Percentiles rank a stretch among this genome's conserved stretches.
phyloP scores from a whole-genome alignment of 2,888 invertebrate species.

The Pammene fasciana region DNA sequence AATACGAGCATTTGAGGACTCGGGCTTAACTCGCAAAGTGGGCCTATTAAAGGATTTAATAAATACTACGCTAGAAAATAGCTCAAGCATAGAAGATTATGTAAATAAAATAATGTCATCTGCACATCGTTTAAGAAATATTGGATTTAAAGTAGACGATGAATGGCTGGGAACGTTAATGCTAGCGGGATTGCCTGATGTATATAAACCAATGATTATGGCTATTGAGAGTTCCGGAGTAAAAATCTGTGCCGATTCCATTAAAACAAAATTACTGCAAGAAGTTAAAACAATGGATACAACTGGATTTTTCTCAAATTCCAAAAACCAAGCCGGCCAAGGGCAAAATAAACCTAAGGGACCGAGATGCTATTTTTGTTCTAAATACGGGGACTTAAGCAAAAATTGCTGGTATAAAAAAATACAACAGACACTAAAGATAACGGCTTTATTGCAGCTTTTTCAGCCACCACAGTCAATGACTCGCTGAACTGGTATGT shows the following conservation, averaged over 20 bases:
- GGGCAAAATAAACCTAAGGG: slow-evolving; percentile 11
- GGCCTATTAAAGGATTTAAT: slow-evolving; percentile 2
- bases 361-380: slow-evolving; percentile 24
- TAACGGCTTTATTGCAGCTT: slow-evolving; percentile 21
- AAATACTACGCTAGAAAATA: not conserved
- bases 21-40: slow-evolving; percentile 15
- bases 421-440: not conserved
- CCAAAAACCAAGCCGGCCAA: not conserved
- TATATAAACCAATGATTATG: slow-evolving; percentile 13
- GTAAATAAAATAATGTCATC: slow-evolving; percentile 2
- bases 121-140: slow-evolving; percentile 1
- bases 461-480: slow-evolving; percentile 11
- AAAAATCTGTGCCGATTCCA: slow-evolving; percentile 12
- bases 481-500: slow-evolving; percentile 50
- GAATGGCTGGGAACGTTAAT: slow-evolving; percentile 6
- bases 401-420: slow-evolving; percentile 29
- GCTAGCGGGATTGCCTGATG: slow-evolving; percentile 6
- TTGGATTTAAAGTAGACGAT: slow-evolving; percentile 15
- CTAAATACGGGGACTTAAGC: slow-evolving; percentile 14
- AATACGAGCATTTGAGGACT: slow-evolving; percentile 13
- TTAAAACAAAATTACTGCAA: slow-evolving; percentile 19
- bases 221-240: slow-evolving; percentile 15
- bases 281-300: slow-evolving; percentile 9
- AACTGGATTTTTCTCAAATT: not conserved
- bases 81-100: slow-evolving; percentile 1